Base-by-base conservation (phyloP, 2,797 vertebrate genomes). In the Eurystomus glaucurus region DNA sequence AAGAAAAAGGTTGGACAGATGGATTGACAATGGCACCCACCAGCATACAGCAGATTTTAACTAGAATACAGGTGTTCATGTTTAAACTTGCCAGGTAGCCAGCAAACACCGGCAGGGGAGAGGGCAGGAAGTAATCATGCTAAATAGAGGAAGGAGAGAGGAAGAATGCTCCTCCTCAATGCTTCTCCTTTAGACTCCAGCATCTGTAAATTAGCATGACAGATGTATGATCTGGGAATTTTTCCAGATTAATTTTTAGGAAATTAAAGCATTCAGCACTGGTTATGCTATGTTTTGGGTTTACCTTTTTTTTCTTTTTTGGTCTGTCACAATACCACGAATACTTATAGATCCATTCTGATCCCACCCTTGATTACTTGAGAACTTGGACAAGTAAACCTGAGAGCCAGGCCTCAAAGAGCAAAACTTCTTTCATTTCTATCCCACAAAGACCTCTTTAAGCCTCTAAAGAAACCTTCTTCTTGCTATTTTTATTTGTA, bases 221-320 rank as follows among this genome's bases (percentile, higher is more conserved):
- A 98, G 97, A 97, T 97, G 97, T 95, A 97, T 94, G 81, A 87
- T 97, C 96, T 97, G 94, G 97, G 96, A 97, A 97, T 75, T 91
- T 93, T 95, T 97, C 97, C 97, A 97, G 95, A 95, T 68, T 93
- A 97, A 85, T 93, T 96, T 96, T 97, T 90, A 96, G 97, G 96
- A 97, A 95, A 97, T 96, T 94, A 96, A 93, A 97, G 26, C 70
- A 83, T 79, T 95, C 86, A 87, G 70, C 57, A 55, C 43, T 91
- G 74, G 62, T 76, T 95, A 95, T 54, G 55, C 46, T 93, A 78
- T 89, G 37, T 79, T 95, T 96, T 54, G 23, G 3, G 2, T 60
- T 81, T 74, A 28, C 4, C 11, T 20, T 33, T 50, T 80, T 90
- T 69, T 51, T 87, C 90, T 75, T 61, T 11, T 43, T 7, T 9